These are phyloP conservation scores for Anisognathus igniventris DNA, from an alignment of 2,797 vertebrate species.

Conservation along the genomic window DNA sequence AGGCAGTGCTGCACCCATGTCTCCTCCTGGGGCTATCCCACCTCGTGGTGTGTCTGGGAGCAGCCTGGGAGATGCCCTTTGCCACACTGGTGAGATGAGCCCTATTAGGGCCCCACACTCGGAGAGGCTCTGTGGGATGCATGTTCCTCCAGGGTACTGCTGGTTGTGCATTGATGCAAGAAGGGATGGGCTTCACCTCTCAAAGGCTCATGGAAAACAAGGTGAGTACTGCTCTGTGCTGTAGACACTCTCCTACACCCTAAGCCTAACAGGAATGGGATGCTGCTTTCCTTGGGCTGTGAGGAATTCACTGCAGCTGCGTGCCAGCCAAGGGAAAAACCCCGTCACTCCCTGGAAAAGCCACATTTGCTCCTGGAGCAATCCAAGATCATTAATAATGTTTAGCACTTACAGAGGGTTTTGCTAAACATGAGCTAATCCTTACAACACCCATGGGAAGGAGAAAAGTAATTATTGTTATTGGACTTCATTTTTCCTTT, in stretches of 20 bases:
- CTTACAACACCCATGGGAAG: conserved; percentile 36
- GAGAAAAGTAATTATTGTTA: conserved; percentile 37
- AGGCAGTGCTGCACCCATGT: not conserved
- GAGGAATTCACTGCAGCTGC: not conserved
- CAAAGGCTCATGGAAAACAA: not conserved
- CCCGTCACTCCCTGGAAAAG: conserved; percentile 20
- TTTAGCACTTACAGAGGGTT: conserved; percentile 12
- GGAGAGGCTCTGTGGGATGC: accelerated
- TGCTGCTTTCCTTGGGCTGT: not conserved
- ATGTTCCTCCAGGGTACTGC: not conserved
- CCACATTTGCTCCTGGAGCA: not conserved
- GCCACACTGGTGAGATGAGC: not conserved
- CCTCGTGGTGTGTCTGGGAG: not conserved
- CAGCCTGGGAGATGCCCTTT: not conserved
- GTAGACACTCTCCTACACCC: not conserved
- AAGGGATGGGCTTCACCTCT: not conserved
- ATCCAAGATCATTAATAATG: conserved; percentile 2
- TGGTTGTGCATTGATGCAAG: not conserved
- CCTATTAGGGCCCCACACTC: not conserved
- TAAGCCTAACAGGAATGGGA: not conserved
- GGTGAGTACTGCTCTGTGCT: not conserved
- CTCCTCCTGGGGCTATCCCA: accelerated
- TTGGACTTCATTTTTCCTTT: not conserved
- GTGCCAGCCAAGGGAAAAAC: conserved; percentile 11
- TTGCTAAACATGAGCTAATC: conserved; percentile 58